Conservation (phyloP, 2,888 invertebrate genomes). For the Heliconius ethilla region DNA sequence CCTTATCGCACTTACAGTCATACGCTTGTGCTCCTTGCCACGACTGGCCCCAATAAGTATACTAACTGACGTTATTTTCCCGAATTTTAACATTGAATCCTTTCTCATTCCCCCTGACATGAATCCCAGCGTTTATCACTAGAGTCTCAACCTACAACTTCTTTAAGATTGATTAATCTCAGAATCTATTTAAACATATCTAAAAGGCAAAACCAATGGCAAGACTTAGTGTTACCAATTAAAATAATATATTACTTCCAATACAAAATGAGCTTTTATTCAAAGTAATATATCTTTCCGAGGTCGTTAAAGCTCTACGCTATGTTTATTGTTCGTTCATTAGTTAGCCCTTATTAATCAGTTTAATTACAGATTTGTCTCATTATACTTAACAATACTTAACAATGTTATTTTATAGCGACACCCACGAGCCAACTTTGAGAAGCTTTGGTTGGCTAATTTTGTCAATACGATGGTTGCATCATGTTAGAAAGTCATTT, state of each 20-base stretch:
- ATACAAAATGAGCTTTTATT: constrained; percentile 14
- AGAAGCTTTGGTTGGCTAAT: constrained; percentile 37
- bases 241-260: constrained; percentile 21
- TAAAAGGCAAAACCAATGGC: constrained; percentile 1
- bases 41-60: not conserved
- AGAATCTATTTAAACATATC: not conserved
- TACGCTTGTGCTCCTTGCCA: not conserved
- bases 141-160: not conserved
- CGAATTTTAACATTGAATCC: too few relatives aligned
- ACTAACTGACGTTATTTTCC: too few relatives aligned
- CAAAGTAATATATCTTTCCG: constrained; percentile 11
- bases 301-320: constrained; percentile 7
- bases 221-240: constrained; percentile 1
- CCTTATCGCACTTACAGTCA: not conserved
- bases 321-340: constrained; percentile 18
- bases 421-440: constrained; percentile 53
- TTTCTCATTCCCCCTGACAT: too few relatives aligned
- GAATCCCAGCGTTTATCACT: too few relatives aligned
- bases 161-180: not conserved
- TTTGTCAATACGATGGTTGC: constrained; percentile 30
- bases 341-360: constrained; percentile 54
- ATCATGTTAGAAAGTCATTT: constrained; percentile 26
- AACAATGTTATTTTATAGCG: constrained; percentile 37
- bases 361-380: constrained; percentile 62
- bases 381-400: constrained; percentile 48